Evolutionary conservation across 2,113 vertebrate genomes (phyloP).

Genomic region (Zosterops japonicus): DNA sequence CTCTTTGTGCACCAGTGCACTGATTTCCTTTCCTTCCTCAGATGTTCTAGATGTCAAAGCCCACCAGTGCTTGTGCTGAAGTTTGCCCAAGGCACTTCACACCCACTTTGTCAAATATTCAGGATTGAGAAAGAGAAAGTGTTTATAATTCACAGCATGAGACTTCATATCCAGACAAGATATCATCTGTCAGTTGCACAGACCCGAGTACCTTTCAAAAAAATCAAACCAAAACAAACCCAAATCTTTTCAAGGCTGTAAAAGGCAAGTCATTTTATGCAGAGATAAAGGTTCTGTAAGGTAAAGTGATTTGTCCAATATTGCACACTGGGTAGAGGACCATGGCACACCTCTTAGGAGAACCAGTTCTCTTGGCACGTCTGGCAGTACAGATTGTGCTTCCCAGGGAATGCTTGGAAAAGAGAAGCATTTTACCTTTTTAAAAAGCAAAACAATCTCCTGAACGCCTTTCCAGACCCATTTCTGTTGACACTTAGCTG

Average conservation of each 20-base stretch:
- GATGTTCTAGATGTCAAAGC: constrained; percentile 20
- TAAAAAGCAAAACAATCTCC: not conserved
- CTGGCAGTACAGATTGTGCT: constrained; percentile 31
- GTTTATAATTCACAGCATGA: constrained; percentile 20
- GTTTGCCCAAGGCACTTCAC: not conserved
- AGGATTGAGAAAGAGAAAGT: not conserved
- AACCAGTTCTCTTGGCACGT: not conserved
- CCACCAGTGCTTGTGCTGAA: not conserved
- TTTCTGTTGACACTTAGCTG: not conserved
- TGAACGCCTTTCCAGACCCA: not conserved
- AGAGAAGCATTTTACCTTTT: not conserved
- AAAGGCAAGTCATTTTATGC: not conserved
- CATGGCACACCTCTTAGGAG: not conserved
- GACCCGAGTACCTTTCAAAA: not conserved
- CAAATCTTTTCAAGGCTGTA: not conserved
- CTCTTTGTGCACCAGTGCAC: not conserved
- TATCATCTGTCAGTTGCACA: constrained; percentile 1
- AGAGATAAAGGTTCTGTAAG: not conserved
- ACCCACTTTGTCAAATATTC: constrained; percentile 19
- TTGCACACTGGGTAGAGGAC: not conserved
- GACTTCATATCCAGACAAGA: constrained; percentile 3
- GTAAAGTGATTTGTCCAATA: constrained; percentile 3
- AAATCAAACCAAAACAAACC: not conserved
- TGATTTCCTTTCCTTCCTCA: not conserved
- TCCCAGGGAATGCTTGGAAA: not conserved